phyloP scores from a whole-genome alignment of 2,797 vertebrate species.

The Lagocephalus sceleratus region DNA sequence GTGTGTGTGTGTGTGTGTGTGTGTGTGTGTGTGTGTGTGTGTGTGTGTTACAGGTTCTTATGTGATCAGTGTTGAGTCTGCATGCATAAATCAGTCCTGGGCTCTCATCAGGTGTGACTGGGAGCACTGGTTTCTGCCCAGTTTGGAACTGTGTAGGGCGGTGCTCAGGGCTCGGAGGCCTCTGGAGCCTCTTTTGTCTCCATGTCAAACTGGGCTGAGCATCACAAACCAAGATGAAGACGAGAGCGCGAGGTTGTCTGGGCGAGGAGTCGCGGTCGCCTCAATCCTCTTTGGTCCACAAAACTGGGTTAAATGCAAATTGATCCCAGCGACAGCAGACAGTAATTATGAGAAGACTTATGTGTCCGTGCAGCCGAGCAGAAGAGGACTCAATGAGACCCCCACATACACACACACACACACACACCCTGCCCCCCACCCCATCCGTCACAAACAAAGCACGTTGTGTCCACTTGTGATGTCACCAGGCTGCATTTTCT shows the following conservation, averaged over 20 bases:
- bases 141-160: too few relatives aligned
- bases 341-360: constrained; percentile 62
- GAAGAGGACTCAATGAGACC: constrained; percentile 67
- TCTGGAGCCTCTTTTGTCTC: too few relatives aligned
- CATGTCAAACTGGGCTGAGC: too few relatives aligned
- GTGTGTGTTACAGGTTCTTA: too few relatives aligned
- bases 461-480: not conserved
- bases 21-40: too few relatives aligned
- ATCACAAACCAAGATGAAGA: too few relatives aligned
- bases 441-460: constrained; percentile 16
- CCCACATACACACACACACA: constrained; percentile 29
- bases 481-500: too few relatives aligned
- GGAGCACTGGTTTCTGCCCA: constrained; percentile 66
- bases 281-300: constrained; percentile 52
- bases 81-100: too few relatives aligned
- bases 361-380: constrained; percentile 64
- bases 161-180: too few relatives aligned
- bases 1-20: too few relatives aligned
- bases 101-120: not conserved
- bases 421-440: constrained; percentile 31
- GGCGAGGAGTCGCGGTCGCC: not conserved
- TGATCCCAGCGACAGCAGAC: constrained; percentile 68
- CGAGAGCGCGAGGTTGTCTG: too few relatives aligned
- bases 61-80: too few relatives aligned
- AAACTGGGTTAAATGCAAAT: constrained; percentile 80